A percentile compares a stretch with the other conserved stretches of the same genome.
These are phyloP conservation scores for Scortum barcoo DNA, from an alignment of 2,113 vertebrate genomes.

Conservation along the genomic window DNA sequence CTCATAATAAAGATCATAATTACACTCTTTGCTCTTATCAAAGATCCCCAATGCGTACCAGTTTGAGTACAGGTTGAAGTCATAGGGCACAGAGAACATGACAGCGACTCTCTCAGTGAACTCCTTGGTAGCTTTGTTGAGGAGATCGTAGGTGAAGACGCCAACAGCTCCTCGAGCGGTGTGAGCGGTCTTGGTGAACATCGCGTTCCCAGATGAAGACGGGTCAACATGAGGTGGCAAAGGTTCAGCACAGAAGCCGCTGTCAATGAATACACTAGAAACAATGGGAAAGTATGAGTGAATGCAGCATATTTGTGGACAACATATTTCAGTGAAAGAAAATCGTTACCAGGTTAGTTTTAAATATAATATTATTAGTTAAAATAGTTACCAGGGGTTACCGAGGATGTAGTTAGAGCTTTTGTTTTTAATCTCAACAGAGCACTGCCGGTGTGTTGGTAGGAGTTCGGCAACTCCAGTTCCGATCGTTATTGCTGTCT, in stretches of 20 bases:
- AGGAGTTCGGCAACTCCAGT: neutral
- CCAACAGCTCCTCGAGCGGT: neutral
- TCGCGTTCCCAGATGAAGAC: neutral
- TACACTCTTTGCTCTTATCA: neutral
- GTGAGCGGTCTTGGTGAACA: neutral
- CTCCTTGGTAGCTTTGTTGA: neutral
- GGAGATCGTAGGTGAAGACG: neutral
- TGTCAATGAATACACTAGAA: neutral
- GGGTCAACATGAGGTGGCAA: neutral
- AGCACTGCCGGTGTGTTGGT: neutral
- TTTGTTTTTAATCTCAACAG: neutral
- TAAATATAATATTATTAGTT: too few species aligned
- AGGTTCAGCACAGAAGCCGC: neutral
- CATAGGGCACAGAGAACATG: conserved; percentile 6
- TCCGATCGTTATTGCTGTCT: neutral
- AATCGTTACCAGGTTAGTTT: too few species aligned
- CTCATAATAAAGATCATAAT: neutral
- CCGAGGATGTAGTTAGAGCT: neutral
- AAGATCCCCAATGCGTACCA: neutral
- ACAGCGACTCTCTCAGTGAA: neutral
- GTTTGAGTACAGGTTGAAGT: neutral
- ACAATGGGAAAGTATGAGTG: neutral
- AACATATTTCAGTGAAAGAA: neutral
- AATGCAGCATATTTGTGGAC: neutral
- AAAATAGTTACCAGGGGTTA: neutral